Conservation (phyloP, 2,888 invertebrate species). For the Unio delphinus region DNA sequence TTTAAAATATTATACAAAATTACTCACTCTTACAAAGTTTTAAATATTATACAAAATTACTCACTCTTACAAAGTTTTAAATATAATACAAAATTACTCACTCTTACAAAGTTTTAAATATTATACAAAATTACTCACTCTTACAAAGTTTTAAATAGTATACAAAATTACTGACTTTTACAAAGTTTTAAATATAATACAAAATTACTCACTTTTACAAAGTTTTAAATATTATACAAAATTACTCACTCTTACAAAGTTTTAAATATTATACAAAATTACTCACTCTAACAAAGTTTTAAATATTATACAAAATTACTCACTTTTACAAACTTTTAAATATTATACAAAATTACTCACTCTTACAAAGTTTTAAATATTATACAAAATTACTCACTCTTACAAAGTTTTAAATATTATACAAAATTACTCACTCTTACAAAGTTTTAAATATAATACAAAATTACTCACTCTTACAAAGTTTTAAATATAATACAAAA, state of each 20-base stretch:
- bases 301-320: constrained; percentile 7
- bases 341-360: constrained; percentile 33
- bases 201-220: constrained; percentile 35
- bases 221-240: no score
- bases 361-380: constrained; percentile 14
- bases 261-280: no score
- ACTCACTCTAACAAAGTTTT: constrained; percentile 42
- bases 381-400: constrained; percentile 43
- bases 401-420: no score
- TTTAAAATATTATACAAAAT: no score
- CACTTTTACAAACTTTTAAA: constrained; percentile 29
- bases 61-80: constrained; percentile 38
- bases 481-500: no score
- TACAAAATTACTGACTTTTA: constrained; percentile 42
- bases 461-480: constrained; percentile 42
- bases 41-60: constrained; percentile 4
- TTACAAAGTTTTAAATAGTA: background rate
- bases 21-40: constrained; percentile 42
- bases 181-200: no score
- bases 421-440: constrained; percentile 42
- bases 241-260: constrained; percentile 42
- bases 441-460: no score
- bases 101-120: constrained; percentile 26
- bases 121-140: constrained; percentile 33
- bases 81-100: constrained; percentile 22